These are phyloP conservation scores for Pyrgus malvae DNA, from an alignment of 2,888 invertebrate genomes.

Conservation along the genomic window DNA sequence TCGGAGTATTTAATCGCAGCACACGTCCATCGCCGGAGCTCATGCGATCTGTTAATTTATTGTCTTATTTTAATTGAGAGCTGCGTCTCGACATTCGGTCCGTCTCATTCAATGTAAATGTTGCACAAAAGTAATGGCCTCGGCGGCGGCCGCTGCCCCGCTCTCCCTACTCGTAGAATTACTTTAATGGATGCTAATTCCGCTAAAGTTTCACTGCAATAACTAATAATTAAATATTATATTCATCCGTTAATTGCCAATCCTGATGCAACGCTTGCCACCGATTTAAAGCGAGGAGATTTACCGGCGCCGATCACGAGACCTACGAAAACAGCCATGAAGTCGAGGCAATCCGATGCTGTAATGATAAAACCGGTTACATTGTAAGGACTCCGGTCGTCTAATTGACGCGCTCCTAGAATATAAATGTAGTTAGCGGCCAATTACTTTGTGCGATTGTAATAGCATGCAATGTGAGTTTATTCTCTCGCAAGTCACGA, in stretches of 20 bases:
- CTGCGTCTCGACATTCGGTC: slow-evolving; percentile 48
- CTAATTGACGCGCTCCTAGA: slow-evolving; percentile 9
- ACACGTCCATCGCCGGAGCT: slow-evolving; percentile 29
- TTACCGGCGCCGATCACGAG: slow-evolving; percentile 25
- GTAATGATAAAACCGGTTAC: no score
- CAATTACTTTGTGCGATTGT: not conserved
- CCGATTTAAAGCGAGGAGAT: slow-evolving; percentile 18
- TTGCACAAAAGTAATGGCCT: slow-evolving; percentile 63
- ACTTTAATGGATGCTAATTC: slow-evolving; percentile 34
- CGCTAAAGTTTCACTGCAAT: slow-evolving; percentile 8
- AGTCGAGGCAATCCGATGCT: not conserved
- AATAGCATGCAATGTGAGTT: not conserved
- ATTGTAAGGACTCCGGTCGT: not conserved
- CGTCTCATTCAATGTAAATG: slow-evolving; percentile 77
- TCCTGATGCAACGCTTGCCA: slow-evolving; percentile 8
- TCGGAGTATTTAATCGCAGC: slow-evolving; percentile 18
- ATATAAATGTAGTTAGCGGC: slow-evolving; percentile 3
- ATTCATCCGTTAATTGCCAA: slow-evolving; percentile 27
- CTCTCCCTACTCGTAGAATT: slow-evolving; percentile 11
- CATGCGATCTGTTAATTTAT: slow-evolving; percentile 68
- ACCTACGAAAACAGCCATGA: not conserved
- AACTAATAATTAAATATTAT: slow-evolving; percentile 17
- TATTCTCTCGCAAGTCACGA: slow-evolving; percentile 5
- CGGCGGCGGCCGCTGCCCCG: slow-evolving; percentile 9
- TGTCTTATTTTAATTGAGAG: slow-evolving; percentile 72